Evolutionary conservation across 2,797 vertebrate genomes (phyloP), one percentile per base, ranked within the genome.

Genomic region (Macropus fuliginosus): DNA sequence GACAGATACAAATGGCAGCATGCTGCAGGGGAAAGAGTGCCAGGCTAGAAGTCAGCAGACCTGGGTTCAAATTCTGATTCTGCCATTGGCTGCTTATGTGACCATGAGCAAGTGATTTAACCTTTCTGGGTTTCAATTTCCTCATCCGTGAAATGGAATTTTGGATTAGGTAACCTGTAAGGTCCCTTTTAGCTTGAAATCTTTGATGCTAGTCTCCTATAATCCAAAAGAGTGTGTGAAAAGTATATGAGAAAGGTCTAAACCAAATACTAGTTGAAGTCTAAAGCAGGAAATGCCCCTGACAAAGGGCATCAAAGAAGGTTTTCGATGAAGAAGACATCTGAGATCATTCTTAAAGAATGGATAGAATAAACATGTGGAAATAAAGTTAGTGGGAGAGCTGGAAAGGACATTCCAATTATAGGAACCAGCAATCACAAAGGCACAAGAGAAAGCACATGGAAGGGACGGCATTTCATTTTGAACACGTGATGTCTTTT

Each of bases 401-500:
- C 46, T 10, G 40, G 18, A 46, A 8, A 46, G 21, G 40, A 24
- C 21, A 87, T 46, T 27, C 74, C n/a, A 40, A n/a, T 87, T 87
- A 46, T 46, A 46, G 74, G 40, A 46, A 46, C 74, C 40, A 87
- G 10, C 18, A 50, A 87, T 21, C 46, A 27, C 40, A 87, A 87
- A 28, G 40, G 74, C 74, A 87, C 74, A 87, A 87, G 9, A 46
- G 40, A 81, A 81, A 18, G 9, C 40, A 81, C 4, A 11, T 81
- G 21, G 4, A 14, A 18, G 14, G 50, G 52, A 40, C 90, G 31
- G 31, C 16, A 95, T 93, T 97, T 96, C 14, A 2, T 95, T 97
- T 10, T 94, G 29, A 92, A 56, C 14, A 92, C 14, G 54, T 62
- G 29, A 56, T 62, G 29, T 1, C 28, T 92, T 93, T 95, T 90